Evolutionary conservation across 2,797 vertebrate genomes (phyloP).

Genomic region (Orestias chungarensis): DNA sequence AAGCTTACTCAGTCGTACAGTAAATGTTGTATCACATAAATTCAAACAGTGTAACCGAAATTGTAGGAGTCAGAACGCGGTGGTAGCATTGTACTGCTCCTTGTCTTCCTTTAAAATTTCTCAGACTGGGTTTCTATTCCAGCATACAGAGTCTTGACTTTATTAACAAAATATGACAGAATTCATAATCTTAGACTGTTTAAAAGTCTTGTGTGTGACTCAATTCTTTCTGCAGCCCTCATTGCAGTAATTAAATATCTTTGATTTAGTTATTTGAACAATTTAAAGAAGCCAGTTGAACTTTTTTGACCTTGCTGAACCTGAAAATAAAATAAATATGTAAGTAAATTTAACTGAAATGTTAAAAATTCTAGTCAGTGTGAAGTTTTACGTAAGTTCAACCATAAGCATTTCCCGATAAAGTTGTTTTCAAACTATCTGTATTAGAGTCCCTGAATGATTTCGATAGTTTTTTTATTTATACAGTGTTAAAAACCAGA

Average conservation of each 20-base stretch:
- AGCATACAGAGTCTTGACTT: slow-evolving; percentile 24
- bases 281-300: no score
- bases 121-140: slow-evolving; percentile 22
- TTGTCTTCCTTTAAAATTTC: slow-evolving; percentile 16
- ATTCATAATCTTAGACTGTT: neutral
- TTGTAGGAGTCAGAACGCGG: slow-evolving; percentile 10
- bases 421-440: neutral
- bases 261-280: no score
- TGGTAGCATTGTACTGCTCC: slow-evolving; percentile 5
- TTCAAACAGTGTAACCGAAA: slow-evolving; percentile 33
- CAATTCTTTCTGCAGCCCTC: neutral
- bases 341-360: no score
- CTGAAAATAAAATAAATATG: no score
- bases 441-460: neutral
- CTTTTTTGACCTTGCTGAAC: no score
- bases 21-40: slow-evolving; percentile 50
- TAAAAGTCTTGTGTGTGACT: neutral
- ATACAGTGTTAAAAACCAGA: neutral
- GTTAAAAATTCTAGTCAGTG: no score
- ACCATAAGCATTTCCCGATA: no score
- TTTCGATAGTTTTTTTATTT: neutral
- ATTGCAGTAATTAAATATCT: no score
- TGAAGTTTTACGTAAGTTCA: no score
- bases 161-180: slow-evolving; percentile 46
- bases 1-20: slow-evolving; percentile 58